These are phyloP conservation scores for Stomorhina lunata DNA, from an alignment of 2,888 invertebrate species.

Conservation along the genomic window DNA sequence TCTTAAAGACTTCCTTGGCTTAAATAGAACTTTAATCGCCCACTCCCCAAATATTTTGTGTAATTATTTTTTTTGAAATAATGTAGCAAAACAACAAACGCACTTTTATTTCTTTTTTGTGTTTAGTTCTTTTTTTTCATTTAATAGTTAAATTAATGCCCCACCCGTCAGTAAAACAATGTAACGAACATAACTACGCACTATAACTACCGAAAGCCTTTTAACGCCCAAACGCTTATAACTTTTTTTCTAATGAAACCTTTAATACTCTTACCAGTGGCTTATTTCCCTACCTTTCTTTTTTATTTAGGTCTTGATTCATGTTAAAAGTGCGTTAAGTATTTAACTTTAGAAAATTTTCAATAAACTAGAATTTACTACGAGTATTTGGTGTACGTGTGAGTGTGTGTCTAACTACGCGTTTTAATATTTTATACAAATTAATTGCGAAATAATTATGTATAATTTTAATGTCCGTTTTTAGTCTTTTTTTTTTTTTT, in stretches of 20 bases:
- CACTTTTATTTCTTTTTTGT: not conserved
- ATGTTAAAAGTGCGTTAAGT: not conserved
- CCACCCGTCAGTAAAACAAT: not conserved
- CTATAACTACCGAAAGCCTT: not conserved
- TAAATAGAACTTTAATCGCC: not conserved
- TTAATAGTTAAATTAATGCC: not conserved
- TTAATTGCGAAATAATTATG: conserved; percentile 28
- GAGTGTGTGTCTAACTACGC: too few relatives aligned
- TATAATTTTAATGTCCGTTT: conserved; percentile 42
- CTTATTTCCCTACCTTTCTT: not conserved
- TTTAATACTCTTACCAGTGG: too few relatives aligned
- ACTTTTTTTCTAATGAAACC: not conserved
- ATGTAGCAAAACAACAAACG: not conserved
- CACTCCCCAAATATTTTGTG: not conserved
- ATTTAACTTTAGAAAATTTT: not conserved
- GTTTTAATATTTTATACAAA: conserved; percentile 23
- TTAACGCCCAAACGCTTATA: not conserved
- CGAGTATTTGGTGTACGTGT: not conserved
- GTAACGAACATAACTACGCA: not conserved
- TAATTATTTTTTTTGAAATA: not conserved
- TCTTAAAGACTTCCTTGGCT: not conserved
- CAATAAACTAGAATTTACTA: not conserved
- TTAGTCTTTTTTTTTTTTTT: not conserved
- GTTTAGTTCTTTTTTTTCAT: not conserved
- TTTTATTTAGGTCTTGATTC: not conserved